Conservation (phyloP, 2,797 vertebrate species). For the Clarias laeviceps region DNA sequence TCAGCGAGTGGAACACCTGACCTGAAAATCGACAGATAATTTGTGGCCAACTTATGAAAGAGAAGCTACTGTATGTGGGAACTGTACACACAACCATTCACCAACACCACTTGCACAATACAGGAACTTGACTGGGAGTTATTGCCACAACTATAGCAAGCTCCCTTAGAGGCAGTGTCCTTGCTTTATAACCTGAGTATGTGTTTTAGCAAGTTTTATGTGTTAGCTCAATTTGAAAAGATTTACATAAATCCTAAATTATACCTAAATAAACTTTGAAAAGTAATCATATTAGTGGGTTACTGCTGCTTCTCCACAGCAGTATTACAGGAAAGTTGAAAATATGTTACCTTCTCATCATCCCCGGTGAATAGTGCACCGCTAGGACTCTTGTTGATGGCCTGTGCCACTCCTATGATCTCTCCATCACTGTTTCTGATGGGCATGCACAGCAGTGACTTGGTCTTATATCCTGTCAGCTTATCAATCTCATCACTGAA, state of each 20-base stretch:
- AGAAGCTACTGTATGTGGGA: no score
- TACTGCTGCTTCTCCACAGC: not conserved
- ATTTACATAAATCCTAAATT: not conserved
- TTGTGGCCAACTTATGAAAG: no score
- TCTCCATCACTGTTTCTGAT: constrained; percentile 95
- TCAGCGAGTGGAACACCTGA: no score
- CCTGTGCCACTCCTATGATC: constrained; percentile 95
- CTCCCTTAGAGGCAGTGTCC: not conserved
- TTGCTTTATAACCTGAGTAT: not conserved
- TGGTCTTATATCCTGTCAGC: constrained; percentile 97
- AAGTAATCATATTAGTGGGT: not conserved
- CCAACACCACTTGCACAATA: no score
- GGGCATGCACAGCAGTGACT: constrained; percentile 96
- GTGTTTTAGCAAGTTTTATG: not conserved
- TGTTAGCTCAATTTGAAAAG: not conserved
- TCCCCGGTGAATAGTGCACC: constrained; percentile 92
- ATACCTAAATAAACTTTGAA: not conserved
- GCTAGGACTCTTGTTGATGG: constrained; percentile 93
- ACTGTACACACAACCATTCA: no score
- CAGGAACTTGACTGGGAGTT: no score
- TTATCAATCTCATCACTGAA: constrained; percentile 99
- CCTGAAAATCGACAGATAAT: no score
- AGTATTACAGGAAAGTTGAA: not conserved
- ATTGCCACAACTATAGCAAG: not conserved
- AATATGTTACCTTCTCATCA: constrained; percentile 84